Base-by-base conservation (phyloP, 2,113 vertebrate genomes). In the Aegypius monachus region DNA sequence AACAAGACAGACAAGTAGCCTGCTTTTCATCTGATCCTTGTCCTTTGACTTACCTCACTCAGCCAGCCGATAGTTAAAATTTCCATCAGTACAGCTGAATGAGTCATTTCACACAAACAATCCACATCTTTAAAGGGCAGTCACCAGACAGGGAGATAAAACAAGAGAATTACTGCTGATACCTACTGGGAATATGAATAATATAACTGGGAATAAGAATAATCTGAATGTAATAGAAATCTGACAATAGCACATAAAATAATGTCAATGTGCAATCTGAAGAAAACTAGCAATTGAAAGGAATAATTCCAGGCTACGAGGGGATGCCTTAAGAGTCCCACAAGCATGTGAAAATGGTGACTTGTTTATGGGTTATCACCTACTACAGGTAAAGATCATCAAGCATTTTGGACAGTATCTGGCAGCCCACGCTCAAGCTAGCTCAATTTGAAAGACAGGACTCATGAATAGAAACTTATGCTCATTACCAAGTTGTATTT, bases 101-200 rank as follows among this genome's bases (percentile, higher is more conserved):
- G 90, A 97, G 75, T 95, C 71, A 88, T 75, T 92, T 80, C 70
- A 68, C 48, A 65, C 48, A 90, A 93, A 79, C 52, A 82, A 88
- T 25, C 40, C 34, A 43, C 23, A 48, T 68, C 48, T 80, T 90
- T 56, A 92, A 88, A 88, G 79, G 52, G 56, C 71, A 87, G 70
- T 61, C 74, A 56, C 45, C 63, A 85, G 74, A 68, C 29, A 16
- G 38, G 32, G 38, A 88, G 31, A 75, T 72, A 79, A 70, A 96
- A 55, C 59, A 94, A 62, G 43, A 36, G 9, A 95, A 89, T 38
- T 87, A 63, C 73, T 87, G 38, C n/a, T 74, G 20, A 40, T 55
- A 78, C 47, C 73, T 91, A 29, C 6, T 53, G 77, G 84, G 68
- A 95, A n/a, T 72, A 81, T 72, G 75, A 80, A 59, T 74, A 89